Evolutionary conservation across 2,113 vertebrate genomes (phyloP).

Genomic region (Lepus americanus): DNA sequence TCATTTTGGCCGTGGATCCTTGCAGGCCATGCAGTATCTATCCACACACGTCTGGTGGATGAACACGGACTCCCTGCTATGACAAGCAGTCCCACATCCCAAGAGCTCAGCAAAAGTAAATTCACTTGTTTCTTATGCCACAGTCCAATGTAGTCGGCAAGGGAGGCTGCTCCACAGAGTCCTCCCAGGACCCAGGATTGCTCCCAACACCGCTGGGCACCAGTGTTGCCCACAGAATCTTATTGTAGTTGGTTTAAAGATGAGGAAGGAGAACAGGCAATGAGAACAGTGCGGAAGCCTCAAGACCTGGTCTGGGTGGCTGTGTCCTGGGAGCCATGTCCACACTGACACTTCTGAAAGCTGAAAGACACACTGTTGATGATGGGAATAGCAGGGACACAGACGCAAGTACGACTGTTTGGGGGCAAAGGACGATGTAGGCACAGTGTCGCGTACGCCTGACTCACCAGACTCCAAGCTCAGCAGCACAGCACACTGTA

Average conservation of each 20-base stretch:
- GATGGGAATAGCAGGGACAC: neutral
- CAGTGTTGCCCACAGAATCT: too few species aligned
- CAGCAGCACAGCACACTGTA: accelerated
- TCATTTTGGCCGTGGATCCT: neutral
- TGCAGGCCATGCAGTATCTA: too few species aligned
- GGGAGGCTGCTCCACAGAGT: too few species aligned
- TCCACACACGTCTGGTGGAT: neutral
- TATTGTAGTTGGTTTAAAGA: accelerated
- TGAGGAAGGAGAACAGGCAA: neutral
- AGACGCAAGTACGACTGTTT: neutral
- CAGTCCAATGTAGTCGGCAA: accelerated
- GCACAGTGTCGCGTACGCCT: too few species aligned
- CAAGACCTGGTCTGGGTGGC: too few species aligned
- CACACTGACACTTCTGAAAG: neutral
- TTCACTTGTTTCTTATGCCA: neutral
- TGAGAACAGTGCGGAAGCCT: neutral
- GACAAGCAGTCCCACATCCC: neutral
- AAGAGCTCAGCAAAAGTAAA: neutral
- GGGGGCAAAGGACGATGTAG: neutral
- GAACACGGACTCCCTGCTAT: neutral
- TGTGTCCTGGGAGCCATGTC: neutral
- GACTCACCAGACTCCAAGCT: too few species aligned
- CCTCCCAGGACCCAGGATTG: neutral
- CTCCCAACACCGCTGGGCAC: too few species aligned
- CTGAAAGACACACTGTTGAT: neutral